These are phyloP conservation scores for Eremophila alpestris DNA, from an alignment of 2,797 vertebrate species.

Conservation along the genomic window DNA sequence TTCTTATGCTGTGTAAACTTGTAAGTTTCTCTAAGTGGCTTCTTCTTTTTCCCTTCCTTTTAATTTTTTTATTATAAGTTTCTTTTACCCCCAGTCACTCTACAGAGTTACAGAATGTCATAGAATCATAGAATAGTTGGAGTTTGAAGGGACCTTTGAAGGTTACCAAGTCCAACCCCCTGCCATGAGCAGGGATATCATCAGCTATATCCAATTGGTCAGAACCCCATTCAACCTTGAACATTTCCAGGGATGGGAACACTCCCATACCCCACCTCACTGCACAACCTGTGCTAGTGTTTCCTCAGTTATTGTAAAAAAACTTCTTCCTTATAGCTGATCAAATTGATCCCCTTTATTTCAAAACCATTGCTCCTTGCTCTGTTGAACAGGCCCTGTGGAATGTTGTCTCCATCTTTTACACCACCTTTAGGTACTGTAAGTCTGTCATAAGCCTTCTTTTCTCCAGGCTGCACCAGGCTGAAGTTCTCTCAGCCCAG, in stretches of 20 bases:
- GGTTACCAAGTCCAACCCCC: not conserved
- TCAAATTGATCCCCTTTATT: not conserved
- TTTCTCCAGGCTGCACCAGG: not conserved
- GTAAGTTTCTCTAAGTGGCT: not conserved
- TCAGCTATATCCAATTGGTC: not conserved
- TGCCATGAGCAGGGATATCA: not conserved
- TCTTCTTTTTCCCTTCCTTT: not conserved
- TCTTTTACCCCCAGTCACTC: not conserved
- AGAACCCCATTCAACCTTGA: not conserved
- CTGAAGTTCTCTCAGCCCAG: not conserved
- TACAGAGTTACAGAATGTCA: not conserved
- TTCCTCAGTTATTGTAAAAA: not conserved
- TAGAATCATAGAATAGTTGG: not conserved
- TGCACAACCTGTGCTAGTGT: not conserved
- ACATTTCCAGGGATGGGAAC: not conserved
- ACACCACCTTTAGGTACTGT: accelerated
- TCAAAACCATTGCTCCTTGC: not conserved
- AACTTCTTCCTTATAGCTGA: not conserved
- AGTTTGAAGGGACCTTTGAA: not conserved
- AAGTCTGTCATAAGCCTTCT: not conserved
- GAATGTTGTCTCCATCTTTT: not conserved
- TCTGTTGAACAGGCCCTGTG: not conserved
- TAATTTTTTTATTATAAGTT: accelerated
- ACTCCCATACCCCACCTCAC: no score
- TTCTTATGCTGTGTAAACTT: not conserved